These are phyloP conservation scores for Noctua pronuba DNA, from an alignment of 2,888 invertebrate genomes.

Conservation along the genomic window DNA sequence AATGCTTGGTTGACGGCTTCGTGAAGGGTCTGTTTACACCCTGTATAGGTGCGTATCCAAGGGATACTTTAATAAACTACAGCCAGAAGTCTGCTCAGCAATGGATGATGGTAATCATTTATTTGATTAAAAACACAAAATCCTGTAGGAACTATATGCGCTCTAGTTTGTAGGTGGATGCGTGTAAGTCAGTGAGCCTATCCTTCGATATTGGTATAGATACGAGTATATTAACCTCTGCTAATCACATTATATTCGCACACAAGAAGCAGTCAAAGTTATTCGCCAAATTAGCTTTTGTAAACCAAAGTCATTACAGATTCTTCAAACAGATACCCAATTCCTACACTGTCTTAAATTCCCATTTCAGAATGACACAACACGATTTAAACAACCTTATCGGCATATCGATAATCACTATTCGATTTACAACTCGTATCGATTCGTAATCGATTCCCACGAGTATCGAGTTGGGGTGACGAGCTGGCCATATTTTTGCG, in stretches of 20 bases:
- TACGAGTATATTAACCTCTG: neutral
- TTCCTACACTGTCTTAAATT: conserved; percentile 33
- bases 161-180: neutral
- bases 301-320: conserved; percentile 23
- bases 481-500: conserved; percentile 61
- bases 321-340: conserved; percentile 26
- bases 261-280: neutral
- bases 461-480: conserved; percentile 69
- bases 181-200: neutral
- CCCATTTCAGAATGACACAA: conserved; percentile 51
- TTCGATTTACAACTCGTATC: conserved; percentile 73
- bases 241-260: conserved; percentile 5
- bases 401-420: conserved; percentile 72
- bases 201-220: neutral
- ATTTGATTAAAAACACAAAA: neutral
- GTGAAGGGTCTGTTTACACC: too few relatives aligned
- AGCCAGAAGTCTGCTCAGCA: neutral
- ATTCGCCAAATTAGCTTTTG: conserved; percentile 4
- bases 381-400: conserved; percentile 60
- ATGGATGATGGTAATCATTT: neutral
- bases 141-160: neutral
- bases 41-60: too few relatives aligned
- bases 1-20: too few relatives aligned
- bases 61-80: too few relatives aligned
- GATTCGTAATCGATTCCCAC: conserved; percentile 82